Base-by-base conservation (phyloP, 2,113 vertebrate species). In the Aleadryas rufinucha region DNA sequence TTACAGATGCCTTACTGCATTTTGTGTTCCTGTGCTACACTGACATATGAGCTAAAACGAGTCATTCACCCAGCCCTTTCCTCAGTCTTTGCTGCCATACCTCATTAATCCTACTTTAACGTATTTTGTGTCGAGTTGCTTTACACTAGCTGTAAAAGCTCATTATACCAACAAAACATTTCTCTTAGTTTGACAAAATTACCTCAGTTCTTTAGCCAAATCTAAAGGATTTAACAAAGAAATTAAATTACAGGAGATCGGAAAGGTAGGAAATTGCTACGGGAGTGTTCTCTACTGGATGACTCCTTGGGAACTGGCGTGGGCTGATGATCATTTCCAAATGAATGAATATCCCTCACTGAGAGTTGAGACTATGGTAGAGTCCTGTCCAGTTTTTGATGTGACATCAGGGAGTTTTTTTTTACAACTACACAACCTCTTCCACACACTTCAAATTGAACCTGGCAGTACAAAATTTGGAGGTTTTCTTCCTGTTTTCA, bases 71-170 rank as follows among this genome's bases (percentile, higher is more conserved):
- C 70, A 50, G 20, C 72, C 33, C 44, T 87, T 89, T 63, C 85
- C 80, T 91, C 54, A 89, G 35, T 75, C 63, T 88, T 92, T 81
- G 41, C 71, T 96, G 54, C 39, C 49, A 44, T 60, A 27, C 47
- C 63, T 94, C 83, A 90, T 97, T 95, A 94, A 83, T 89, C 79
- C 90, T 90, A 45, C n/a, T 87, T 71, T 95, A 95, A 85, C 85
- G 85, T 90, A 97, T 97, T 96, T 95, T 94, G 41, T 71, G 90
- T 91, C 94, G 89, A 94, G 54, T 95, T 90, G 70, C 78, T 94
- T 89, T 96, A 68, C 44, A 31, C 50, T 86, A 72, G 44, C 84
- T 95, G 88, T 96, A 90, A 77, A 96, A 97, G 59, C 88, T 97
- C 95, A 90, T 97, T 97, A 93, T 68, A 79, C 71, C 59, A 89